These are phyloP conservation scores for Engraulis encrasicolus DNA, from an alignment of 2,113 vertebrate genomes.

Conservation along the genomic window DNA sequence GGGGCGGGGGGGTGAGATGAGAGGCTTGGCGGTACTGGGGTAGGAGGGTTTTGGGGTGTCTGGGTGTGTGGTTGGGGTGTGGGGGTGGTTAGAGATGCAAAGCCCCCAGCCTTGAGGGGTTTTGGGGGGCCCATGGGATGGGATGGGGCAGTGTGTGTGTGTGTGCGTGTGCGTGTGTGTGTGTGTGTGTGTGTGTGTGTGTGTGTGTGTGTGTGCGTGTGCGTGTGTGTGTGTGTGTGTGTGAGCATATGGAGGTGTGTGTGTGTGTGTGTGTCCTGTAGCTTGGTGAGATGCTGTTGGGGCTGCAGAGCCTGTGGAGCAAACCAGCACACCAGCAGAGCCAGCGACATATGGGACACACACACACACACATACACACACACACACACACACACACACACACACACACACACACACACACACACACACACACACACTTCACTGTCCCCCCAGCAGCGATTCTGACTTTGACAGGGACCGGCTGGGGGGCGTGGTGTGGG, in stretches of 20 bases:
- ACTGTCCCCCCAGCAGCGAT: too few relatives aligned
- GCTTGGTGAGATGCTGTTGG: neutral
- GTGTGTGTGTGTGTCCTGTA: neutral
- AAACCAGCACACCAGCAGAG: too few relatives aligned
- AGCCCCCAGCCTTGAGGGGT: constrained; percentile 80
- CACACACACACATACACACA: too few relatives aligned
- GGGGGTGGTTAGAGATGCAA: too few relatives aligned
- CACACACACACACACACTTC: too few relatives aligned
- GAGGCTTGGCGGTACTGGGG: neutral
- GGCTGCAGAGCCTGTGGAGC: neutral
- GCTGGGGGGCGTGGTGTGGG: too few relatives aligned
- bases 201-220: constrained; percentile 8
- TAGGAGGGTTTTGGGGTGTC: too few relatives aligned
- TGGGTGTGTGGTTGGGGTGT: too few relatives aligned
- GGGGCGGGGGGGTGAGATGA: constrained; percentile 70
- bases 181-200: neutral
- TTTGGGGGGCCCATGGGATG: constrained; percentile 83
- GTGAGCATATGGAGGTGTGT: neutral
- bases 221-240: neutral
- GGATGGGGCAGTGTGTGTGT: constrained; percentile 31
- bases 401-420: too few relatives aligned
- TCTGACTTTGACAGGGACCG: too few relatives aligned
- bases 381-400: too few relatives aligned
- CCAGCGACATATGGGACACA: neutral
- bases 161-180: neutral